Evolutionary conservation across 2,113 vertebrate species (phyloP), one percentile per base, ranked within the genome.

Genomic region (Thinocorus orbignyianus): DNA sequence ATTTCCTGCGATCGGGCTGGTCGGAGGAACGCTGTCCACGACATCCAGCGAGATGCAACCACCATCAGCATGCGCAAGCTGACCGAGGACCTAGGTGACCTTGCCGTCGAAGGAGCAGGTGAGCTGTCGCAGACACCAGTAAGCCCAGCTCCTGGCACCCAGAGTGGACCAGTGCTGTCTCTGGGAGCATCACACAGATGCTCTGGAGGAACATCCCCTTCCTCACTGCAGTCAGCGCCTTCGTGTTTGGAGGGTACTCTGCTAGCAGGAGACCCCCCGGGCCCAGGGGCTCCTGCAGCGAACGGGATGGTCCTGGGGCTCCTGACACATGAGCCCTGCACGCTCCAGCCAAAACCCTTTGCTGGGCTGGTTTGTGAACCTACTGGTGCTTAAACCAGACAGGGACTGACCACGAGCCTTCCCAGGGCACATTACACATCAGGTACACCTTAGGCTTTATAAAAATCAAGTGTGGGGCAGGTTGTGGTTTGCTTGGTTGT

Each of bases 1-100:
- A 99, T 99, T 95, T 98, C 98, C 98, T 99, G 99, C 25, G 99
- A 99, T 96, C 98, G 99, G 73, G 98, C 99, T 1, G 99, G 99
- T 81, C 99, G 99, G 88, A 99, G 99, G 98, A 99, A 99, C 61
- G 99, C 99, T 1, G 98, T 99, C 81, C 99, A 99, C 2, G 99
- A 99, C 98, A 99, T 99, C 97, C 95, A 98, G 37, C 97, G 97
- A 12, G 98, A 99, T 48, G 98, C 97, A 0, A 87, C 91, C 55
- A 97, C 64, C 14, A 97, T 98, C 97, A 98, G 98, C 82, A 98
- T 99, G 96, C 97, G 98, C 91, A 98, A 99, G 85, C 98, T 99
- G 95, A 98, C 98, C 22, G 97, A 98, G 97, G 98, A 98, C 97
- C 97, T 99, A 95, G 98, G 98, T 12, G 97, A 97, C 60, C 96